phyloP scores from a whole-genome alignment of 2,797 vertebrate genomes.

The Eurystomus glaucurus region DNA sequence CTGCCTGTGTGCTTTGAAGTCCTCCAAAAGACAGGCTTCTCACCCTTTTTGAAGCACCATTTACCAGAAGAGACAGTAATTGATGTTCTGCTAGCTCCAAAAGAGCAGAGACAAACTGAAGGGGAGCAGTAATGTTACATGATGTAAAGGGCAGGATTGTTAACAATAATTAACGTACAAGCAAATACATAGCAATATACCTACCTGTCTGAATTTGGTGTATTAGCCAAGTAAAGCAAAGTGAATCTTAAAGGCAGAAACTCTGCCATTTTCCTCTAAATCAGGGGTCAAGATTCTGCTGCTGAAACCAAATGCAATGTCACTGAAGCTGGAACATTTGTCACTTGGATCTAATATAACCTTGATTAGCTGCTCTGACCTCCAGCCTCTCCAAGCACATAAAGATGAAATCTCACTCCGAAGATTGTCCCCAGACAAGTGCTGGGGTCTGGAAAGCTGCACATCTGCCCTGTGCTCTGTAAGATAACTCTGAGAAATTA shows the following conservation, averaged over 20 bases:
- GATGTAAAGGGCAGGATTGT: constrained; percentile 4
- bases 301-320: not conserved
- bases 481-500: not conserved
- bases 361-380: not conserved
- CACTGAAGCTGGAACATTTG: not conserved
- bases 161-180: constrained; percentile 48
- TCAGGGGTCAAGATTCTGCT: not conserved
- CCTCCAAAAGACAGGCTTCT: not conserved
- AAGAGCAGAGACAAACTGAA: not conserved
- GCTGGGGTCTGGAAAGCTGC: not conserved
- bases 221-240: not conserved
- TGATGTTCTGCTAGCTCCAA: constrained; percentile 22
- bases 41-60: constrained; percentile 33
- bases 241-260: not conserved
- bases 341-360: not conserved
- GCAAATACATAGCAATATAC: not conserved
- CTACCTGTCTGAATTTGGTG: not conserved
- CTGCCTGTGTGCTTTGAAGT: not conserved
- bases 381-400: not conserved
- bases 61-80: constrained; percentile 35
- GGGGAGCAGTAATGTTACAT: constrained; percentile 13
- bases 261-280: not conserved
- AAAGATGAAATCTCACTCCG: not conserved
- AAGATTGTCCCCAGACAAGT: not conserved
- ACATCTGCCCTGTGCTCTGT: not conserved